Evolutionary conservation across 92 coral and sea anemone species (phyloP).

Genomic region (Montipora capitata): DNA sequence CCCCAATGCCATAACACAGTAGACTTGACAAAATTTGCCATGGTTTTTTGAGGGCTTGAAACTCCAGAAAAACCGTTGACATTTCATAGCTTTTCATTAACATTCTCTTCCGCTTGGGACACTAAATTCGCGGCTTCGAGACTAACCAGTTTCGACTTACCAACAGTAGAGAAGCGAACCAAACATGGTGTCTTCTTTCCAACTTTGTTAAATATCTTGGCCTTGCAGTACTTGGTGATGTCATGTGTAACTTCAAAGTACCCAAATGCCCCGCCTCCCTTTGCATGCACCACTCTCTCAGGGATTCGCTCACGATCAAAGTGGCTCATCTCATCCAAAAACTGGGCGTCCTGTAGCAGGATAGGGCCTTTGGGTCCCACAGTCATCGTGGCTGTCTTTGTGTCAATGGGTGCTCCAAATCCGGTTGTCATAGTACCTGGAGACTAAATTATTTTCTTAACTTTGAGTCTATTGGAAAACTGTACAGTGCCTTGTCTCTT

Average conservation of each 20-base stretch:
- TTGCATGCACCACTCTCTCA: conserved; percentile 99
- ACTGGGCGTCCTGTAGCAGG: conserved; percentile 93
- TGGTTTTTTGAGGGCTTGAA: too few relatives aligned
- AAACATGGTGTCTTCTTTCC: conserved; percentile 94
- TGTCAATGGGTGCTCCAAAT: conserved; percentile 86
- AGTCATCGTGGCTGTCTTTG: conserved; percentile 94
- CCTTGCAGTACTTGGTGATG: conserved; percentile 94
- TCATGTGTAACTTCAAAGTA: conserved; percentile 98
- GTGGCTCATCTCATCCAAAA: conserved; percentile 96
- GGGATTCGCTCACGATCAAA: conserved; percentile 99
- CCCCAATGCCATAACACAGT: too few relatives aligned
- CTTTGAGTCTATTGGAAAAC: too few relatives aligned
- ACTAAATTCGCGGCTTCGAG: too few relatives aligned
- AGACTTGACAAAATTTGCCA: too few relatives aligned
- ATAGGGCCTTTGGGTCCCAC: conserved; percentile 95
- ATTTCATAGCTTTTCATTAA: too few relatives aligned
- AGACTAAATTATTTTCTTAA: conserved; percentile 29
- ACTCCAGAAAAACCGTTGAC: too few relatives aligned
- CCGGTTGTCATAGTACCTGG: conserved; percentile 83
- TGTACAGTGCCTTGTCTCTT: too few relatives aligned
- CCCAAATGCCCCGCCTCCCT: conserved; percentile 99
- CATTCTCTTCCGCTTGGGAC: too few relatives aligned
- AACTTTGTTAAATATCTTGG: conserved; percentile 84
- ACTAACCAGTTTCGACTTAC: conserved; percentile 60
- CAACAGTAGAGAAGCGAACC: conserved; percentile 96